Conservation (phyloP, 2,113 vertebrate genomes). For the Hepsetus odoe region DNA sequence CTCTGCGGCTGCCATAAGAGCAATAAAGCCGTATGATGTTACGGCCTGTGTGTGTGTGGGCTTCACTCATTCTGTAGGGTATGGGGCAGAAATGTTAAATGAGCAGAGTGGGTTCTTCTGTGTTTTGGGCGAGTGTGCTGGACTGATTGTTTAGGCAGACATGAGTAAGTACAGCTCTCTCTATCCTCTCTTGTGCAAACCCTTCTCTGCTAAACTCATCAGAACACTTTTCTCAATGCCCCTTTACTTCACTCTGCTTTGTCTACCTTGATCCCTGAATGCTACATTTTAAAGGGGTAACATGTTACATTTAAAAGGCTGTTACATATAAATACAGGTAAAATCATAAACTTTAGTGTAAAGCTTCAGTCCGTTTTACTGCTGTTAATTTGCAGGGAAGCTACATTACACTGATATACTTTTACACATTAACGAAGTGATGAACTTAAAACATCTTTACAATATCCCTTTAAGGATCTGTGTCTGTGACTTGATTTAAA, state of each 20-base stretch:
- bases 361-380: no score
- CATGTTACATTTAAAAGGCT: background rate
- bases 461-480: no score
- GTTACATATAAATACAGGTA: no score
- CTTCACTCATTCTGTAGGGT: background rate
- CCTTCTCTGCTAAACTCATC: constrained; percentile 31
- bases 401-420: no score
- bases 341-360: no score
- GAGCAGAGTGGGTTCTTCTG: background rate
- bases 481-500: no score
- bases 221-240: background rate
- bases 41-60: background rate
- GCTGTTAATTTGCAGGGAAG: no score
- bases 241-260: no score
- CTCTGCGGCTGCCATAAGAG: background rate
- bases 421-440: no score
- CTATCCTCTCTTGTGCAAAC: constrained; percentile 7
- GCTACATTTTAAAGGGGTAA: background rate
- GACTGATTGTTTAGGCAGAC: constrained; percentile 19
- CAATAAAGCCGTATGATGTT: background rate
- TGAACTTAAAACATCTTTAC: no score
- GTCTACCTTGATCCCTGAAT: background rate
- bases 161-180: background rate
- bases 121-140: background rate
- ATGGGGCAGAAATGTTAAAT: background rate